A percentile compares a stretch with the other conserved stretches of the same genome.
phyloP scores from a whole-genome alignment of 1,140 invertebrate species.

The Medauroidea extradentata region DNA sequence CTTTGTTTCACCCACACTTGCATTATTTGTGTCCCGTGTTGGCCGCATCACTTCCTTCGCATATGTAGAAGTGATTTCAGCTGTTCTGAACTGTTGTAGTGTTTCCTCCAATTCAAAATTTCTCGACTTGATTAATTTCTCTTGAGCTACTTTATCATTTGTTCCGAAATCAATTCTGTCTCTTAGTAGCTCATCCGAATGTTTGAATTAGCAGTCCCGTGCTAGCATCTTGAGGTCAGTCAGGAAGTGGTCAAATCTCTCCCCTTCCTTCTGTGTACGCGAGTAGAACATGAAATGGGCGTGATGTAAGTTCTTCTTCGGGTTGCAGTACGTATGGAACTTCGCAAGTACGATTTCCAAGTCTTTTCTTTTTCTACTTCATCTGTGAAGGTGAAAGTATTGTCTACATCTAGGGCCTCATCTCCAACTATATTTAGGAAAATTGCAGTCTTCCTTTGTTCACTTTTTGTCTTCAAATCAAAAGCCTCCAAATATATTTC shows the following conservation, averaged over 20 bases:
- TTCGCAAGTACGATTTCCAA: slow-evolving; percentile 10
- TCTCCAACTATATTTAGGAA: slow-evolving; percentile 20
- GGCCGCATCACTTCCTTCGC: too few relatives aligned
- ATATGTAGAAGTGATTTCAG: too few relatives aligned
- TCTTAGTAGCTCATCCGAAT: too few relatives aligned
- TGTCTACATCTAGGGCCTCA: slow-evolving; percentile 15
- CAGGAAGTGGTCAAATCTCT: slow-evolving; percentile 24
- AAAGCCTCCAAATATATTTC: slow-evolving; percentile 13
- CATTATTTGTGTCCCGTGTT: too few relatives aligned
- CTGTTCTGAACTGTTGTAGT: too few relatives aligned
- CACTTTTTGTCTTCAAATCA: slow-evolving; percentile 2
- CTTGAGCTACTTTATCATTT: too few relatives aligned
- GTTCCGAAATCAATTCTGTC: too few relatives aligned
- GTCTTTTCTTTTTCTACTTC: slow-evolving; percentile 19
- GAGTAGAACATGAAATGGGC: slow-evolving; percentile 24
- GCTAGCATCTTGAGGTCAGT: slow-evolving; percentile 17
- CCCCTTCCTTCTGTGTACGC: slow-evolving; percentile 16
- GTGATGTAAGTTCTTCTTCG: slow-evolving; percentile 20
- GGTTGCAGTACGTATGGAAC: slow-evolving; percentile 21
- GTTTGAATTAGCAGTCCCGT: slow-evolving; percentile 15
- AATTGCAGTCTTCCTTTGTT: slow-evolving; percentile 16
- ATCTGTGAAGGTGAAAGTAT: slow-evolving; percentile 16
- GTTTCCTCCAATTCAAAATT: too few relatives aligned
- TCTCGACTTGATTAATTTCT: too few relatives aligned
- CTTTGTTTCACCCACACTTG: too few relatives aligned